These are phyloP conservation scores for Ophiothrix spiculata DNA, from an alignment of 35 echinoderm and acorn worm species.

Conservation along the genomic window DNA sequence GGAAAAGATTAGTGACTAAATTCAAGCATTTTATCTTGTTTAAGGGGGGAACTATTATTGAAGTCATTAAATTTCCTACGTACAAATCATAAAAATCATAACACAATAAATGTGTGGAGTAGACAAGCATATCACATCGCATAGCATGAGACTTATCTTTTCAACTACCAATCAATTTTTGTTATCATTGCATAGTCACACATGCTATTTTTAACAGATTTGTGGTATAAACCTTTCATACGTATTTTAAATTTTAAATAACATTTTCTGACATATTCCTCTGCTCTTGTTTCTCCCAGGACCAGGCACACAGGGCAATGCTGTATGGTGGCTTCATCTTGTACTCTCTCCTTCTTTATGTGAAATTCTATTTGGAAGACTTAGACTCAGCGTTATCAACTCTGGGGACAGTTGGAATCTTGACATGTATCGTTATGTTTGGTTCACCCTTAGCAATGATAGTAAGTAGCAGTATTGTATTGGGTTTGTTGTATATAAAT, in stretches of 20 bases:
- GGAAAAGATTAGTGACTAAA: no score
- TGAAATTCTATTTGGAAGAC: slow-evolving; percentile 32
- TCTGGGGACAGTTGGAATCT: slow-evolving; percentile 19
- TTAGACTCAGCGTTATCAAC: slow-evolving; percentile 12
- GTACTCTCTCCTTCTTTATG: slow-evolving; percentile 27
- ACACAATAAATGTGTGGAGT: no score
- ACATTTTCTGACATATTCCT: neutral
- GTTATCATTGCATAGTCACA: no score
- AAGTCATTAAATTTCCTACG: no score
- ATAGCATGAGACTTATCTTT: no score
- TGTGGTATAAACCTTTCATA: no score
- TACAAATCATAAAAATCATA: no score
- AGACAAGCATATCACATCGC: no score
- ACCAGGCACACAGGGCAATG: slow-evolving; percentile 22
- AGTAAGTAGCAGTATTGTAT: slow-evolving; percentile 19
- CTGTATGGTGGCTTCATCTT: slow-evolving; percentile 25
- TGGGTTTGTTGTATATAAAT: neutral
- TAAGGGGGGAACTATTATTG: no score
- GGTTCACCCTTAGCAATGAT: slow-evolving; percentile 34
- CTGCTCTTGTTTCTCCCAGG: neutral
- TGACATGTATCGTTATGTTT: slow-evolving; percentile 33
- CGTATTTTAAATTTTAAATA: neutral
- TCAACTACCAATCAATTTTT: no score
- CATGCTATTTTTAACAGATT: no score
- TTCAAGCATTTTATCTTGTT: no score